Conservation (phyloP, 2,797 vertebrate species). For the Margarornis squamiger region DNA sequence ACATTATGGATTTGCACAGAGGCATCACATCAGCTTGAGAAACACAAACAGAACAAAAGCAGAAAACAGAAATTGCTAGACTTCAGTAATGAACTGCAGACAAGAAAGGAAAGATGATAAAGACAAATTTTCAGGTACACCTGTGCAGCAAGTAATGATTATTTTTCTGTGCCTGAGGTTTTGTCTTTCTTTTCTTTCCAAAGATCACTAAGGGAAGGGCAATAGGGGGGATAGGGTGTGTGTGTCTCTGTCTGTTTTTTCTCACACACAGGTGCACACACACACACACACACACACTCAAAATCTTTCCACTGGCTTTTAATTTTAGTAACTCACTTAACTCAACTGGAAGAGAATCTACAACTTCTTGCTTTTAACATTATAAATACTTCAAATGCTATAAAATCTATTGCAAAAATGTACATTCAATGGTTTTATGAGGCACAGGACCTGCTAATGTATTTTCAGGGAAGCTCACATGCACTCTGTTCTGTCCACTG, state of each 20-base stretch:
- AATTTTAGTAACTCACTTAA: slow-evolving; percentile 19
- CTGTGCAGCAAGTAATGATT: background rate
- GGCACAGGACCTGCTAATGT: slow-evolving; percentile 76
- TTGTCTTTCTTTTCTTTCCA: background rate
- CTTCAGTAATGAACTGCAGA: background rate
- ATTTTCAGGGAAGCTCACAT: slow-evolving; percentile 76
- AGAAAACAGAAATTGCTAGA: background rate
- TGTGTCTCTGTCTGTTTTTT: background rate
- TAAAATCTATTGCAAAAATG: slow-evolving; percentile 71
- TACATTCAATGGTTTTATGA: slow-evolving; percentile 76
- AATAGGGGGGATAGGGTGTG: background rate
- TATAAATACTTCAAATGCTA: slow-evolving; percentile 62
- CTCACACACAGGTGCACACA: background rate
- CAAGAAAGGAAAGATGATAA: background rate
- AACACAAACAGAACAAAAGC: background rate
- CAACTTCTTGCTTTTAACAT: slow-evolving; percentile 33
- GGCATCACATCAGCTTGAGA: background rate
- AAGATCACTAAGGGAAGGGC: background rate
- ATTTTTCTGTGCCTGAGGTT: slow-evolving; percentile 23
- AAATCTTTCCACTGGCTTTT: slow-evolving; percentile 14
- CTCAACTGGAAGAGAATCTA: slow-evolving; percentile 25
- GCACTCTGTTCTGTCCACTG: slow-evolving; percentile 71
- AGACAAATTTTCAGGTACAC: background rate
- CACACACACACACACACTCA: background rate
- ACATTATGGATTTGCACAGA: background rate